Percentiles rank a stretch among this genome's conserved stretches.
Conservation (phyloP, 2,888 invertebrate species). For the Zygothrica quintamaculata region DNA sequence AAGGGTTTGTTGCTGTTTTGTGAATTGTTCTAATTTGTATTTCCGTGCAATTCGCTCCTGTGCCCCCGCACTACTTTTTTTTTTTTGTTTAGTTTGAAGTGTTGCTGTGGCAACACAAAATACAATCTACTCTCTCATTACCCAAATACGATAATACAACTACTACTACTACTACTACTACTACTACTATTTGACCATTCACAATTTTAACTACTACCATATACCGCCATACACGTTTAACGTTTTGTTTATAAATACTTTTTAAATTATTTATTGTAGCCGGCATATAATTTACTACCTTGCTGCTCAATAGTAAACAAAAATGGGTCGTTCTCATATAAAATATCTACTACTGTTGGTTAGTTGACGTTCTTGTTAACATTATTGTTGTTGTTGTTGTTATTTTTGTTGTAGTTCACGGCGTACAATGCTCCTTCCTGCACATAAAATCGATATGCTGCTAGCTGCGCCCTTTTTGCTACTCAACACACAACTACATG, state of each 20-base stretch:
- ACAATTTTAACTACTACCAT: not conserved
- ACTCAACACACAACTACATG: conserved; percentile 43
- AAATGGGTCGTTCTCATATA: conserved; percentile 1
- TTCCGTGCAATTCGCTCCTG: conserved; percentile 58
- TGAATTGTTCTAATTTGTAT: conserved; percentile 66
- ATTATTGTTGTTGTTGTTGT: conserved; percentile 7
- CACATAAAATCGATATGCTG: conserved; percentile 60
- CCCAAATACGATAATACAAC: not conserved
- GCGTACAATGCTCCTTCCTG: conserved; percentile 53
- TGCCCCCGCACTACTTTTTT: conserved; percentile 19
- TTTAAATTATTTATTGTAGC: conserved; percentile 30
- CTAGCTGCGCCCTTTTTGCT: conserved; percentile 72
- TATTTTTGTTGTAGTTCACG: conserved; percentile 38
- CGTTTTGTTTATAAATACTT: conserved; percentile 11
- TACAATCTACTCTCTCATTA: conserved; percentile 10
- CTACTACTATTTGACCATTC: conserved; percentile 13
- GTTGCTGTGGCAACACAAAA: conserved; percentile 55
- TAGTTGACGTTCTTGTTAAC: conserved; percentile 17
- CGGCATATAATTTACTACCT: conserved; percentile 59
- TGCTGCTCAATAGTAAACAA: conserved; percentile 4
- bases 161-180: too few relatives aligned
- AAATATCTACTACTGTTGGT: conserved; percentile 38
- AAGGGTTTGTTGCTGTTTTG: conserved; percentile 31
- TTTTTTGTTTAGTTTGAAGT: conserved; percentile 35
- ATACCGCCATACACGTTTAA: too few relatives aligned